Evolutionary conservation across 2,113 vertebrate genomes (phyloP), one percentile per base, ranked within the genome.

Genomic region (Lamprotornis superbus): DNA sequence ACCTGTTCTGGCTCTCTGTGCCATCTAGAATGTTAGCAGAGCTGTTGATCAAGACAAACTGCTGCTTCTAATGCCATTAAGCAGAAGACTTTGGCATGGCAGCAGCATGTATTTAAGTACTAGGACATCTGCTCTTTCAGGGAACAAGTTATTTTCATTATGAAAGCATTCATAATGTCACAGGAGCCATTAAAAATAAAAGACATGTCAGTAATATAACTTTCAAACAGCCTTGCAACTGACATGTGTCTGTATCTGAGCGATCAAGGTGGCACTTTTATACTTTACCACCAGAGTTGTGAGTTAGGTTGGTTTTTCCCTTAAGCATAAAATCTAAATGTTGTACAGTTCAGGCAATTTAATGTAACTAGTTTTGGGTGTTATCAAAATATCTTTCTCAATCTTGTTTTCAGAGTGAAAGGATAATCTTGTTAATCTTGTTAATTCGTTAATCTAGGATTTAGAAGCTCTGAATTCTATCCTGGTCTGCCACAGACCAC

Each of bases 381-480:
- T 55, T 90, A 80, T 5, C 22, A 78, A 86, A 95, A 88, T 77
- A 82, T 88, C 88, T 91, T 83, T 80, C 46, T 88, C 55, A 80
- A 73, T 91, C 79, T 74, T 63, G 64, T 95, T 95, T 94, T 63
- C 47, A 63, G 42, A 93, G 75, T 59, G 91, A 89, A 96, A 96
- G 81, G 89, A 77, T 94, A 89, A 94, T 95, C 93, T 80, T n/a
- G 42, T 95, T 94, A 89, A 94, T 95, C 93, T 80, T n/a, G 42
- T 95, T 96, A 92, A 78, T 89, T 87, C 0, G 0, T 22, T 89
- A 50, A 90, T 86, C 44, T n/a, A 37, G 93, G 90, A 92, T 92
- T 89, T 83, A 86, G 71, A 65, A 83, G 76, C 71, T 75, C 50
- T 81, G 63, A 67, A 70, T 55, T 90, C 67, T 64, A 27, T 63